These are phyloP conservation scores for Abrostola triplasia DNA, from an alignment of 2,888 invertebrate species.

Conservation along the genomic window DNA sequence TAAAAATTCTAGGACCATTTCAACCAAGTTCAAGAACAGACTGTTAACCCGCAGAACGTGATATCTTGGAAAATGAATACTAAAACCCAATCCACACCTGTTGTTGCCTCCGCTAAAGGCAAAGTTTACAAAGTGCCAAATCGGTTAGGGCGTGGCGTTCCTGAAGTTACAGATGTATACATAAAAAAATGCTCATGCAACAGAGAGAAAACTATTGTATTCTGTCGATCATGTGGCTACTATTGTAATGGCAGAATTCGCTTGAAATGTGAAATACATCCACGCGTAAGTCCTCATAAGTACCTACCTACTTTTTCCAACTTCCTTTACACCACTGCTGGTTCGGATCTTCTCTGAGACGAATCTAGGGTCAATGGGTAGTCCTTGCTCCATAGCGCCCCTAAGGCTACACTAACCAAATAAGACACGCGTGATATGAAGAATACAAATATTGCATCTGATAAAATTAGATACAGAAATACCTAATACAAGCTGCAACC, in stretches of 20 bases:
- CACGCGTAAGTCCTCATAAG: constrained; percentile 69
- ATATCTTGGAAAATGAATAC: constrained; percentile 33
- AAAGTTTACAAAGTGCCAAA: constrained; percentile 66
- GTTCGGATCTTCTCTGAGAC: neutral
- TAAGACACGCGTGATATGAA: no score
- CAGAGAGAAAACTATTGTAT: constrained; percentile 79
- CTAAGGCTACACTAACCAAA: no score
- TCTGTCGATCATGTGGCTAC: constrained; percentile 82
- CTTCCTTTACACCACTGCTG: no score
- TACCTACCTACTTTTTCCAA: neutral
- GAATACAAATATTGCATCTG: no score
- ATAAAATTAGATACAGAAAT: no score
- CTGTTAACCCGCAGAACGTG: neutral
- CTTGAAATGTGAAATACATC: constrained; percentile 78
- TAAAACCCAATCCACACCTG: constrained; percentile 71
- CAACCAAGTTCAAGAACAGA: neutral
- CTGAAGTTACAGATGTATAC: constrained; percentile 69
- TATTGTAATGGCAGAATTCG: constrained; percentile 82
- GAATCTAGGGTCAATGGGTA: neutral
- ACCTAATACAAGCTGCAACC: no score
- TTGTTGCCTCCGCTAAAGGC: constrained; percentile 79
- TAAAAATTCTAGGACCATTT: no score
- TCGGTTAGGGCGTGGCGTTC: constrained; percentile 79
- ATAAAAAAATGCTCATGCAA: constrained; percentile 76
- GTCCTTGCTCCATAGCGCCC: no score